Base-by-base conservation (phyloP, 2,797 vertebrate genomes). In the Poecilia wingei region DNA sequence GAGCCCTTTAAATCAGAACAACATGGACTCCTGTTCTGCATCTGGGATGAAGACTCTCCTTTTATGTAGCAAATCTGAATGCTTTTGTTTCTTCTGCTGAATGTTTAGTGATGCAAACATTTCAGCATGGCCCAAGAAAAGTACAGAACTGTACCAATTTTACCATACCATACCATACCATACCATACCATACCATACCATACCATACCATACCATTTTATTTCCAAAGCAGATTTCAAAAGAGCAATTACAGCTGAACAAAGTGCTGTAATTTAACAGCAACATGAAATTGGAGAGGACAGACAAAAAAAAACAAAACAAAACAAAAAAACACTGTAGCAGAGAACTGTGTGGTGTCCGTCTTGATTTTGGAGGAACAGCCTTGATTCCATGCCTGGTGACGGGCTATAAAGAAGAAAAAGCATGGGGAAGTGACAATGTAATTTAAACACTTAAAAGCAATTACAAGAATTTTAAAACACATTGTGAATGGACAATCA, bases 11-110 rank as follows among this genome's bases (percentile, higher is more conserved):
- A 82, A 86, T 92, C 80, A 85, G 76, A 86, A 78, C 87, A 78
- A 80, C 81, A 78, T 22, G 73, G 87, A 89, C 90, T 93, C 91
- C 87, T 94, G 94, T 76, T 84, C 71, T 78, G 80, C 88, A 92
- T 87, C 82, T 87, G 85, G 81, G 84, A 75, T 77, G 79, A 82
- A 89, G 84, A 61, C 61, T 81, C 71, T 61, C 49, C 74, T 86
- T 91, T 91, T 81, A 83, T 91, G 84, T 76, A 71, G 53, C 78
- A 82, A 85, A 78, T 77, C 83, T 89, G 88, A 86, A 91, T 93
- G 90, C 82, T 82, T 90, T 91, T 85, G 89, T 92, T 86, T 88
- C n/a, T 33, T 22, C 28, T 79, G 74, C 75, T 88, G 22, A 70
- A 46, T 70, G 41, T 45, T 70, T 46, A 70, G 22, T n/a, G 13